phyloP scores from a whole-genome alignment of 2,888 invertebrate genomes.

The Ferrisia virgata region DNA sequence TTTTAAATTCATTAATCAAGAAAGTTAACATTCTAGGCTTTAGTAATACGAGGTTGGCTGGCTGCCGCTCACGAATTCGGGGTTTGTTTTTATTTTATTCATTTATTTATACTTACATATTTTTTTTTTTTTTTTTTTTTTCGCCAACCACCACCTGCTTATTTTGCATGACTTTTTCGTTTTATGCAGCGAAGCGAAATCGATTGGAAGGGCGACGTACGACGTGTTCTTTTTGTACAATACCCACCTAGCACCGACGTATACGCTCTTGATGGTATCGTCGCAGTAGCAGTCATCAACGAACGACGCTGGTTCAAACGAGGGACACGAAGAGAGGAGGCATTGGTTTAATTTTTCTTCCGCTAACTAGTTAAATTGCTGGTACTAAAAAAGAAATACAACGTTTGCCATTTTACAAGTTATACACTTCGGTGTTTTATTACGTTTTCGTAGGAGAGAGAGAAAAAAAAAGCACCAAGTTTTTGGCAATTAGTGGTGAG shows the following conservation, averaged over 20 bases:
- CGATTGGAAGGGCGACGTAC: no score
- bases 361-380: neutral
- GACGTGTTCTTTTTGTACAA: no score
- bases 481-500: neutral
- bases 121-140: neutral
- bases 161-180: no score
- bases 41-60: neutral
- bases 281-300: no score
- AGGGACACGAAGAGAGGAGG: no score
- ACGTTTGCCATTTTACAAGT: neutral
- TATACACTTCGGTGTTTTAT: neutral
- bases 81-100: neutral
- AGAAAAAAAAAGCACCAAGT: neutral
- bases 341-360: neutral
- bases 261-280: no score
- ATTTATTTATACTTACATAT: neutral
- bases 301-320: no score
- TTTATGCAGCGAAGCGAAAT: no score
- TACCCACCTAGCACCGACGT: no score
- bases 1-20: slow-evolving; percentile 23
- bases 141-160: no score
- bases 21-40: neutral
- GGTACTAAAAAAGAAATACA: neutral
- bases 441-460: neutral
- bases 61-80: no score